phyloP scores from a whole-genome alignment of 2,888 invertebrate species.

The Eupithecia dodoneata region DNA sequence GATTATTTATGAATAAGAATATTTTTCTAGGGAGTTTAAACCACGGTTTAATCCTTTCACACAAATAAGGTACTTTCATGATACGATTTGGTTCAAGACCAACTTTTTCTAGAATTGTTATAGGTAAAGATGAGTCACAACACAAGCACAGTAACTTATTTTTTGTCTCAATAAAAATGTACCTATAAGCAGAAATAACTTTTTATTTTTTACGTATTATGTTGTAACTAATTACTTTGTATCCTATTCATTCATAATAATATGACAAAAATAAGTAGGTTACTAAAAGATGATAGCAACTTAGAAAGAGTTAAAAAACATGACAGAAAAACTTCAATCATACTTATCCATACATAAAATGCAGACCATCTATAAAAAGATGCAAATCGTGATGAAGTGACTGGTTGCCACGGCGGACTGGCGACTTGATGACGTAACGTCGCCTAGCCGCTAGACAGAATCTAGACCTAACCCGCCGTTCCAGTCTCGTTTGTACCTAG shows the following conservation, averaged over 20 bases:
- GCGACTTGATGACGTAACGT: constrained; percentile 24
- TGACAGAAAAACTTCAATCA: background rate
- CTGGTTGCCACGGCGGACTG: background rate
- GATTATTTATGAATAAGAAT: background rate
- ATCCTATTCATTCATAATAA: background rate
- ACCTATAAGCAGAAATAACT: background rate
- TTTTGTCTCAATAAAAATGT: background rate
- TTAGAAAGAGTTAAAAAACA: background rate
- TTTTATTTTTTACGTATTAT: background rate
- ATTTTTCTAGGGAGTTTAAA: no score
- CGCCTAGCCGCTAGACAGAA: constrained; percentile 35
- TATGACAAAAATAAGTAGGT: background rate
- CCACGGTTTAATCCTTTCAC: no score
- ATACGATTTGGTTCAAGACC: background rate
- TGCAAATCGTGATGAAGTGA: constrained; percentile 3
- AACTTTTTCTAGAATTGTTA: background rate
- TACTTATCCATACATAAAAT: background rate
- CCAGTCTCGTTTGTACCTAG: constrained; percentile 73
- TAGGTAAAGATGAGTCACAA: no score
- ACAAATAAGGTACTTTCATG: no score
- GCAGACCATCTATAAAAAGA: constrained; percentile 1
- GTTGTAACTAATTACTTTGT: background rate
- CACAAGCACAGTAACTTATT: background rate
- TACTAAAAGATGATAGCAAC: background rate
- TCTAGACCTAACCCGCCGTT: constrained; percentile 42